Evolutionary conservation across 2,888 invertebrate genomes (phyloP), one percentile per base, ranked within the genome.

Genomic region (Ormyrus rosae): DNA sequence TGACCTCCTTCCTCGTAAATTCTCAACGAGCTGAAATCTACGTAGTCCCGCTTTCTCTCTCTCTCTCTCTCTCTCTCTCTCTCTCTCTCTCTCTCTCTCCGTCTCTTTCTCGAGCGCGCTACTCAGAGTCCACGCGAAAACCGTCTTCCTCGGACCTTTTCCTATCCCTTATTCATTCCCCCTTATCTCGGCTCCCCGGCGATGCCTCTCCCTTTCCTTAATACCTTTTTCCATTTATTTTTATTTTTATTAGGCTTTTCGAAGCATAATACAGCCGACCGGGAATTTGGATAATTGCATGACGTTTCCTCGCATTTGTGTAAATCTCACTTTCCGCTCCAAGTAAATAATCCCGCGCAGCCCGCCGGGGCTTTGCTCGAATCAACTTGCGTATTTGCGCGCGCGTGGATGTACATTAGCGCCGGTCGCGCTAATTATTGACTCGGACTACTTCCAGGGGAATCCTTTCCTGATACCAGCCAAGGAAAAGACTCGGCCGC

Each of bases 1-100:
- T 86, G 85, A 86, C 85, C 87, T 82, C 83, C 70, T 85, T 85
- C 80, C 78, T 63, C 79, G 80, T 83, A 80, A 84, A 84, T 84
- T 83, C 81, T 81, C 82, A 68, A 78, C 81, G 83, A 82, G 82
- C 81, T 75, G 48, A 80, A 80, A 75, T 80, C 75, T 74, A 75
- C 80, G 75, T 70, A 65, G 46, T 64, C 46, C 5, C 58, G 11
- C 19, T 48, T 8, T 46, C 50, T 45, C 10, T 11, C 10, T 53
- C 48, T 45, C 71, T 46, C 34, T 53, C 50, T 58, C 53, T 60
- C 11, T 53, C 19, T 51, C 61, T 19, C 10, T 51, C n/a, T 53
- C 48, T 45, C 71, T 46, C 34, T 53, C 50, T 58, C 53, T 60
- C 11, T 53, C 19, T 51, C 61, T 19, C 10, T 51, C n/a, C 13